These are phyloP conservation scores for Euzetes globulus DNA, from an alignment of 2,888 invertebrate species.

Conservation along the genomic window DNA sequence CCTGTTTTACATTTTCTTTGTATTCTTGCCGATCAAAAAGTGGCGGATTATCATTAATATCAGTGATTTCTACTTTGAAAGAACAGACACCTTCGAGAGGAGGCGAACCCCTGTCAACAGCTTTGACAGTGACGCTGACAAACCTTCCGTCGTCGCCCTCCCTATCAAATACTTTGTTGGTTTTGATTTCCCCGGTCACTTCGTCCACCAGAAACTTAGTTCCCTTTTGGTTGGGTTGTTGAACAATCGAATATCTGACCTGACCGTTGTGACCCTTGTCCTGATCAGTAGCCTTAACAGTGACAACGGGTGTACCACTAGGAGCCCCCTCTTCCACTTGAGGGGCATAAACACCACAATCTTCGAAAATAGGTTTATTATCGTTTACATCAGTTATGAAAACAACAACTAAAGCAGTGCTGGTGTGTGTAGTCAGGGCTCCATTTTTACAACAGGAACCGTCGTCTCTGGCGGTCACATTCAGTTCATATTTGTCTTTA, in stretches of 20 bases:
- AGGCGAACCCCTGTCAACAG: conserved; percentile 97
- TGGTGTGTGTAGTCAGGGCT: conserved; percentile 77
- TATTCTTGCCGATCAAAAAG: conserved; percentile 94
- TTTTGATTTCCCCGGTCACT: conserved; percentile 86
- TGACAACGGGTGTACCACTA: conserved; percentile 85
- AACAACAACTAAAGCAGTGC: conserved; percentile 88
- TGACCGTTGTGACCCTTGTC: conserved; percentile 72
- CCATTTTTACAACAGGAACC: conserved; percentile 92
- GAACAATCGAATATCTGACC: conserved; percentile 82
- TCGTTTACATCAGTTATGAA: conserved; percentile 96
- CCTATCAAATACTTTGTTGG: conserved; percentile 91
- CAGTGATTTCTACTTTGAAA: conserved; percentile 93
- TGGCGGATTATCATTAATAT: conserved; percentile 94
- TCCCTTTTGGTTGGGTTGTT: conserved; percentile 88
- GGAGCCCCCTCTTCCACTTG: conserved; percentile 91
- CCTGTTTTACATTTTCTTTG: conserved; percentile 92
- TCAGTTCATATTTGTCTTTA: conserved; percentile 87
- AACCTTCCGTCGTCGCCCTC: conserved; percentile 95
- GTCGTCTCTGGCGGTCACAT: conserved; percentile 95
- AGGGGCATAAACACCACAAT: conserved; percentile 83
- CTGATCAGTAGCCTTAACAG: conserved; percentile 79
- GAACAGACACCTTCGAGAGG: conserved; percentile 96
- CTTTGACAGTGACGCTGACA: conserved; percentile 92
- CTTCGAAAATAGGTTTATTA: conserved; percentile 90
- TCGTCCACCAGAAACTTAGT: conserved; percentile 92